These are phyloP conservation scores for Scyliorhinus canicula DNA, from an alignment of 2,797 vertebrate genomes.

Conservation along the genomic window DNA sequence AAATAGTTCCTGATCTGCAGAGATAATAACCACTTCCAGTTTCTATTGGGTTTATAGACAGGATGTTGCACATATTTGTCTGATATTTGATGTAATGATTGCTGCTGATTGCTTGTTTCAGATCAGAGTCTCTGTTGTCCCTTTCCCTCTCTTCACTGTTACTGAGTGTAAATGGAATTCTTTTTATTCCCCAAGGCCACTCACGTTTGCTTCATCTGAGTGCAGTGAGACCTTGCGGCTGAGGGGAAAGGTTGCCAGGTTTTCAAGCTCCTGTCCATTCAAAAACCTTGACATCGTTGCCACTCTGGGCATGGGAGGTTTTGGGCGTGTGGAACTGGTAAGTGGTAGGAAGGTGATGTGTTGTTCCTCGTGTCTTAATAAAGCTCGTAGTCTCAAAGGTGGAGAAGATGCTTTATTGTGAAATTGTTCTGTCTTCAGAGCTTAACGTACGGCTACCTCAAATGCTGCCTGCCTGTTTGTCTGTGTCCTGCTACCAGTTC, in stretches of 20 bases:
- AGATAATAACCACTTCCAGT: no score
- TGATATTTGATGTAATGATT: neutral
- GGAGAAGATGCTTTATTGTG: no score
- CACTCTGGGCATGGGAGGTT: conserved; percentile 67
- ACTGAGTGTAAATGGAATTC: neutral
- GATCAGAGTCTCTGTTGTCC: conserved; percentile 11
- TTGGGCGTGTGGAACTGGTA: conserved; percentile 70
- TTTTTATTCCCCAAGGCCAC: conserved; percentile 29
- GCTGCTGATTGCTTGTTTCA: neutral
- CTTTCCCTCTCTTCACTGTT: neutral
- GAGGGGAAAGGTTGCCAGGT: conserved; percentile 52
- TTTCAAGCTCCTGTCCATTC: conserved; percentile 55
- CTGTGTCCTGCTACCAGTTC: no score
- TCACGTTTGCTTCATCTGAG: conserved; percentile 44
- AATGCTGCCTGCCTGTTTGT: no score
- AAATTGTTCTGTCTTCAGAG: no score
- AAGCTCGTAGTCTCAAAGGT: no score
- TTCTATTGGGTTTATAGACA: neutral
- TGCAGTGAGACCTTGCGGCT: conserved; percentile 54
- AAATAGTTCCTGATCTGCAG: neutral
- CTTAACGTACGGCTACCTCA: no score
- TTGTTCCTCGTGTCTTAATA: no score
- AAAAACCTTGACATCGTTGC: conserved; percentile 58
- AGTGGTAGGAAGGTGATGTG: conserved; percentile 44
- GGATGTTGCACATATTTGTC: no score